These are phyloP conservation scores for Stomorhina lunata DNA, from an alignment of 2,888 invertebrate genomes.

Conservation along the genomic window DNA sequence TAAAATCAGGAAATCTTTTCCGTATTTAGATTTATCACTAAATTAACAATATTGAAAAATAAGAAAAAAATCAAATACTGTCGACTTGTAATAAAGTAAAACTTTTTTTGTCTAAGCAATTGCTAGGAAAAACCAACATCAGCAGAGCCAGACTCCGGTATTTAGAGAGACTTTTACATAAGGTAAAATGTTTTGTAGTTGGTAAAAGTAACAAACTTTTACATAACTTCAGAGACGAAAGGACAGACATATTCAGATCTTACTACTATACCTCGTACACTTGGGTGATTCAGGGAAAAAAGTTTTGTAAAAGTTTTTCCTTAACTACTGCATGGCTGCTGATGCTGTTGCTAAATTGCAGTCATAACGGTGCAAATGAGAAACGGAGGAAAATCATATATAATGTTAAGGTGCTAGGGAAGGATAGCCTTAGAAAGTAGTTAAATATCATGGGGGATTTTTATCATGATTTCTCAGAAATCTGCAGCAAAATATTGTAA, in stretches of 20 bases:
- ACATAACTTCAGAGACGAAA: slow-evolving; percentile 3
- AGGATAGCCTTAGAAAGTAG: too few species aligned
- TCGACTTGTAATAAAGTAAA: slow-evolving; percentile 21
- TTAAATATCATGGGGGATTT: too few species aligned
- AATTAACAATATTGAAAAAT: neutral
- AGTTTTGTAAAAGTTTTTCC: slow-evolving; percentile 11
- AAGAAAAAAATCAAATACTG: slow-evolving; percentile 7
- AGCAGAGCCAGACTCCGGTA: neutral
- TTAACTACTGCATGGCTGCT: neutral
- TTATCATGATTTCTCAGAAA: too few species aligned
- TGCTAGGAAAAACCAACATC: neutral
- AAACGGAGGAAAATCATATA: neutral
- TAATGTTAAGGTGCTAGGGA: neutral
- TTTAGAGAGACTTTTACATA: neutral
- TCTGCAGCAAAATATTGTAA: too few species aligned
- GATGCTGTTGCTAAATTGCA: too few species aligned
- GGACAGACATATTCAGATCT: neutral
- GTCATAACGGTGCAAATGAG: slow-evolving; percentile 47
- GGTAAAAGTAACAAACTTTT: slow-evolving; percentile 11
- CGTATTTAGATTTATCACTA: slow-evolving; percentile 16
- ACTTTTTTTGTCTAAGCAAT: slow-evolving; percentile 9
- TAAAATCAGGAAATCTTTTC: neutral
- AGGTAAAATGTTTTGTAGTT: neutral
- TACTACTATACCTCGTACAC: neutral
- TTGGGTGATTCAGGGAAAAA: too few species aligned